Percentiles rank a stretch among this genome's conserved stretches.
These are phyloP conservation scores for Oxyura jamaicensis DNA, from an alignment of 2,113 vertebrate species.

Conservation along the genomic window DNA sequence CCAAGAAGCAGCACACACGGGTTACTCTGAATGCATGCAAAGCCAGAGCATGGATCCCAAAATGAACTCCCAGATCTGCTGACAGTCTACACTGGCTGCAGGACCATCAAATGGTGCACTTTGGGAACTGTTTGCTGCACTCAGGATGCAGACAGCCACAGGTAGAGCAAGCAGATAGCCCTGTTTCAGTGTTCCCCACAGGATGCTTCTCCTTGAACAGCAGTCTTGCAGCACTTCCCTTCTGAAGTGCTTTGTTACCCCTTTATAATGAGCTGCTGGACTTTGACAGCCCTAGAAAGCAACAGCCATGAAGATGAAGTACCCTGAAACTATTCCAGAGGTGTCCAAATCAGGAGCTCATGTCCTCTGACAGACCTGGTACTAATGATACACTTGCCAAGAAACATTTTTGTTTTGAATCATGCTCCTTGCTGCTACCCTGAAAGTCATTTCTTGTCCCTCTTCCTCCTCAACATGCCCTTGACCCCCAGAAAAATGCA, in stretches of 20 bases:
- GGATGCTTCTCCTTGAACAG: not conserved
- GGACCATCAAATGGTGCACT: accelerated
- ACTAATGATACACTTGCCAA: accelerated
- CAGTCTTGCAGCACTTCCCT: not conserved
- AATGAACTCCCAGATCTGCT: not conserved
- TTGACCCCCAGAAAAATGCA: not conserved
- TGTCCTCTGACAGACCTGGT: not conserved
- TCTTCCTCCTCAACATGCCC: not conserved
- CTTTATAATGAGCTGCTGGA: not conserved
- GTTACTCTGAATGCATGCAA: not conserved
- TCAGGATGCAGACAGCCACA: not conserved
- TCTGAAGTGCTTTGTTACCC: not conserved
- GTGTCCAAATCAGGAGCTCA: not conserved
- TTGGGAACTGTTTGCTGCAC: not conserved
- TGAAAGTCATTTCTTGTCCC: not conserved
- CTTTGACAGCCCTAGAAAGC: not conserved
- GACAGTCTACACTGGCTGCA: not conserved
- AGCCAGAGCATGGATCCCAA: not conserved
- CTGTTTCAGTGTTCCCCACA: not conserved
- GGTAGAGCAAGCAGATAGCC: not conserved
- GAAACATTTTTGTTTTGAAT: not conserved
- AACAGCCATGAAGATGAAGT: not conserved
- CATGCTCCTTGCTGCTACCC: not conserved
- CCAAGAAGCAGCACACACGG: not conserved
- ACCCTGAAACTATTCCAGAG: not conserved